A percentile compares a stretch with the other conserved stretches of the same genome.
phyloP scores from a whole-genome alignment of 1,140 invertebrate species.

The Ganaspis sp. region DNA sequence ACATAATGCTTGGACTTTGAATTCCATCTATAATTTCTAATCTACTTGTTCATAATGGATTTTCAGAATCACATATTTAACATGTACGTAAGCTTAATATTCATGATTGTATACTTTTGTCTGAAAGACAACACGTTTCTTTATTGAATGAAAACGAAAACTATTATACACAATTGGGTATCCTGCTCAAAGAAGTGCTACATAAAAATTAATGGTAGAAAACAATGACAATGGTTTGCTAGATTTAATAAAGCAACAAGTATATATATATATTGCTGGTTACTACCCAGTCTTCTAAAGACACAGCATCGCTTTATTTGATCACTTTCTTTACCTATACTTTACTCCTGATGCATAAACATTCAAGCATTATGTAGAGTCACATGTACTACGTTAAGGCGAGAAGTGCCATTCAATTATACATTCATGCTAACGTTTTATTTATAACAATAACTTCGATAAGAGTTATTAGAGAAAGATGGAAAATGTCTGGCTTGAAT shows the following conservation, averaged over 20 bases:
- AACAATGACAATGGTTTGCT: slow-evolving; percentile 1
- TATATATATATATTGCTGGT: no score
- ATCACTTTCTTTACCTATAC: slow-evolving; percentile 44
- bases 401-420: slow-evolving; percentile 13
- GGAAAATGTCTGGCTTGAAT: no score
- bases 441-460: background rate
- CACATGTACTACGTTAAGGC: background rate
- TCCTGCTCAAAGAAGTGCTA: background rate
- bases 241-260: slow-evolving; percentile 45
- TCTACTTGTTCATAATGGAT: no score
- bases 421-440: background rate
- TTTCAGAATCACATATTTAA: no score
- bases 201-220: background rate
- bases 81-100: no score
- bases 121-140: no score
- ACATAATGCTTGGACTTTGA: no score
- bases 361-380: background rate
- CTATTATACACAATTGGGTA: background rate
- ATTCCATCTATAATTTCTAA: no score
- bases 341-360: background rate
- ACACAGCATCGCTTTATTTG: slow-evolving; percentile 50
- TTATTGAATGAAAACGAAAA: background rate
- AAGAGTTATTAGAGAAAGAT: background rate
- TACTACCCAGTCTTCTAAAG: slow-evolving; percentile 49
- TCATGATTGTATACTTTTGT: no score